Evolutionary conservation across 2,113 vertebrate species (phyloP), one percentile per base, ranked within the genome.

Genomic region (Opisthocomus hoazin): DNA sequence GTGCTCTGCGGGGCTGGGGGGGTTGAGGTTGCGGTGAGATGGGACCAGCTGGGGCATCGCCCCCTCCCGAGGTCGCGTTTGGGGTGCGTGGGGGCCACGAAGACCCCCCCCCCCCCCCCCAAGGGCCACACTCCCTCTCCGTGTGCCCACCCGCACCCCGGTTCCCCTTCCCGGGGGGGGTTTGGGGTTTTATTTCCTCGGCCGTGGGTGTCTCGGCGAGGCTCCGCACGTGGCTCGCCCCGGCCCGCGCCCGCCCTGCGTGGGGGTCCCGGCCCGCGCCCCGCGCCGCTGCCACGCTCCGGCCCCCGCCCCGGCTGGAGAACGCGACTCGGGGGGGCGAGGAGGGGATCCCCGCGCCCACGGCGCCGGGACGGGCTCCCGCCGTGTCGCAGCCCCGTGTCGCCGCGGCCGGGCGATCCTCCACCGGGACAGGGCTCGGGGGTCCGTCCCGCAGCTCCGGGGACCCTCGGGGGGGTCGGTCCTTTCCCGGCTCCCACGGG

Each of bases 381-480:
- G 5, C 16, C 4, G 10, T 16, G 79, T 26, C 2, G 0, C 63
- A 18, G 54, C 53, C 24, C 36, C 16, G 6, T 0, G 8, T 32
- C 2, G 1, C 26, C 56, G 37, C 22, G 20, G 11, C n/a, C 2
- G 27, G 34, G 37, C 1, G 16, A 26, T n/a, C 19, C 43, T 34
- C 36, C n/a, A 1, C 22, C 9, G 1, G 24, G 5, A 6, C 1
- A 12, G 20, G 8, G 3, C 36, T 15, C 3, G 3, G 24, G 16
- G 46, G 23, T 24, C 61, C 20, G 34, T 27, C 53, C 34, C 29
- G 2, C 32, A 15, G 45, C 46, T 3, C 18, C 4, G 16, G 45
- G 13, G 11, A 46, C 20, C 32, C 61, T 32, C 16, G 11, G 43
- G 37, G 34, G 11, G 37, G 68, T 30, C 34, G 19, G 15, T 24